Evolutionary conservation across 2,888 invertebrate species (phyloP).

Genomic region (Galerucella pusilla): DNA sequence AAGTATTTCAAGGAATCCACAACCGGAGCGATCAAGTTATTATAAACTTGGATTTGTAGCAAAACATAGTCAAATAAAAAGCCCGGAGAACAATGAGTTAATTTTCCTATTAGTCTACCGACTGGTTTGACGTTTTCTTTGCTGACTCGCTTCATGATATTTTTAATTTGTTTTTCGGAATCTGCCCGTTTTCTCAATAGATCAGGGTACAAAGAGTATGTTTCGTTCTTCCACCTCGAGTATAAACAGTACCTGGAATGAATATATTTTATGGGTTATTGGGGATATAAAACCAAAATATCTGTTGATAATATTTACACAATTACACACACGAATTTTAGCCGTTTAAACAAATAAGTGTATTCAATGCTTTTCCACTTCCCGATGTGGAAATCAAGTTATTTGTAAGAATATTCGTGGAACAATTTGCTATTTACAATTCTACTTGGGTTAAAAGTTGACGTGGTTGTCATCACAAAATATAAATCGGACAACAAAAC

Average conservation of each 20-base stretch:
- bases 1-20: slow-evolving; percentile 98
- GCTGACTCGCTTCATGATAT: slow-evolving; percentile 96
- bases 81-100: slow-evolving; percentile 95
- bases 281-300: no score
- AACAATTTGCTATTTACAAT: no score
- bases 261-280: not conserved
- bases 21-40: slow-evolving; percentile 76
- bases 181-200: slow-evolving; percentile 87
- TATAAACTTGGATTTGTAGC: slow-evolving; percentile 64
- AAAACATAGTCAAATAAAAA: slow-evolving; percentile 92
- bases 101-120: slow-evolving; percentile 94
- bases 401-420: no score
- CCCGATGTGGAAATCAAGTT: no score
- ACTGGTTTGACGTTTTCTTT: slow-evolving; percentile 99
- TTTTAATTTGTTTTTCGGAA: slow-evolving; percentile 91
- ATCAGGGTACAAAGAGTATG: slow-evolving; percentile 82
- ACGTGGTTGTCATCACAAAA: no score
- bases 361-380: no score
- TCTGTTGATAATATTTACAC: no score
- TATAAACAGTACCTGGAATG: slow-evolving; percentile 81
- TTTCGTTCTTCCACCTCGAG: slow-evolving; percentile 96
- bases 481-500: no score
- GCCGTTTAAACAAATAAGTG: no score
- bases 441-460: no score
- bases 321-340: no score